Percentiles rank a stretch among this genome's conserved stretches.
These are phyloP conservation scores for Diadophis punctatus DNA, from an alignment of 2,113 vertebrate genomes.

Conservation along the genomic window DNA sequence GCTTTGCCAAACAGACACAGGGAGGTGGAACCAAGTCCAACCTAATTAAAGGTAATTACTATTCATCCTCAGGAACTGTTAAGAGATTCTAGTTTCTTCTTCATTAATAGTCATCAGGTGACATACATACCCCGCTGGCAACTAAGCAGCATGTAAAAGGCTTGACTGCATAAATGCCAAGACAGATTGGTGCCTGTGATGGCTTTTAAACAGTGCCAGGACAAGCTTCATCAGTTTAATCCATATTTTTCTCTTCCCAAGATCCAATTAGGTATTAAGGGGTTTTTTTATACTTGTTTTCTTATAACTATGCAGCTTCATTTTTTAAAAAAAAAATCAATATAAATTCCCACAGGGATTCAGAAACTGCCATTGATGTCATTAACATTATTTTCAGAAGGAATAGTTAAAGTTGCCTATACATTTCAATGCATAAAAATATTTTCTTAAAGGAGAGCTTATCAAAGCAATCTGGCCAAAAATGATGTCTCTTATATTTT, in stretches of 20 bases:
- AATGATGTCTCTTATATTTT: neutral
- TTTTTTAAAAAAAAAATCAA: conserved; percentile 1
- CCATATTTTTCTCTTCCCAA: neutral
- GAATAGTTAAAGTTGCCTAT: neutral
- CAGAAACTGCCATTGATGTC: neutral
- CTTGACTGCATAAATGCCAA: neutral
- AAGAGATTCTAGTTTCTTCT: conserved; percentile 44
- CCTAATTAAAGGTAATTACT: conserved; percentile 62
- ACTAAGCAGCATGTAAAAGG: conserved; percentile 25
- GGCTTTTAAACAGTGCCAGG: neutral
- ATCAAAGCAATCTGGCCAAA: neutral
- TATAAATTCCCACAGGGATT: neutral
- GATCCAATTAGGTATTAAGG: conserved; percentile 18
- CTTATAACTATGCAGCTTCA: neutral
- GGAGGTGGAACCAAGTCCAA: conserved; percentile 56
- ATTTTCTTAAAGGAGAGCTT: neutral
- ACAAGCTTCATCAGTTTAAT: neutral
- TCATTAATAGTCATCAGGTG: conserved; percentile 63
- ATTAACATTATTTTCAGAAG: neutral
- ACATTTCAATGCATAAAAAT: neutral
- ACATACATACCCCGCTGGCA: conserved; percentile 41
- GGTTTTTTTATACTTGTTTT: neutral
- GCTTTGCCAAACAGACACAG: conserved; percentile 9
- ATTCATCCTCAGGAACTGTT: conserved; percentile 52
- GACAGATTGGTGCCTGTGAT: neutral